Conservation (phyloP, 2,113 vertebrate species). For the Muntiacus muntjak region DNA sequence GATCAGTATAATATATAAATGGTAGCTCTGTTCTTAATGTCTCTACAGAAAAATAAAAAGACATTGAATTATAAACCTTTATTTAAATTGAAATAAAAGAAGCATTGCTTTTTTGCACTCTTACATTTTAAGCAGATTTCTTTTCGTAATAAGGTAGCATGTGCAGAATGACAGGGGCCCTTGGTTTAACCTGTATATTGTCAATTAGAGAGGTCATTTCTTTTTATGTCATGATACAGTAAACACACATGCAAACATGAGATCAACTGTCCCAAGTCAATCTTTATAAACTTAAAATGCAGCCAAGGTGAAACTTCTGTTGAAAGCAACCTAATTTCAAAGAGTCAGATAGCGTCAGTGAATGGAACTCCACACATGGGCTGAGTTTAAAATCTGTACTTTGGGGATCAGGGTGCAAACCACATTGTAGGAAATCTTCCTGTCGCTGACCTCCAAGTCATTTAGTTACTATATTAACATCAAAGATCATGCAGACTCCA, state of each 20-base stretch:
- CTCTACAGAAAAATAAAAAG: background rate
- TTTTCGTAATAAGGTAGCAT: background rate
- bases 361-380: background rate
- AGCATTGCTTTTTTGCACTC: background rate
- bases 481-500: background rate
- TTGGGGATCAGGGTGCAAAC: background rate
- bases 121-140: background rate
- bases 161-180: background rate
- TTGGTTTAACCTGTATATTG: background rate
- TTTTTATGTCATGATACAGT: background rate
- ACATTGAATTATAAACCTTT: background rate
- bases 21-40: background rate
- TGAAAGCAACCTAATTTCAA: background rate
- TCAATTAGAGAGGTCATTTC: background rate
- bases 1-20: background rate
- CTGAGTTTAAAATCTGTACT: background rate
- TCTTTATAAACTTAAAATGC: background rate
- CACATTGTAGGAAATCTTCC: background rate
- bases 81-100: constrained; percentile 7
- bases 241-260: background rate
- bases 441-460: background rate
- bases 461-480: background rate
- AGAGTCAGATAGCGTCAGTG: background rate
- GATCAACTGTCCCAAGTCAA: background rate
- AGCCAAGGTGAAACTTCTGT: background rate